A percentile compares a stretch with the other conserved stretches of the same genome.
Conservation (phyloP, 2,113 vertebrate species). For the Hemiscyllium ocellatum region DNA sequence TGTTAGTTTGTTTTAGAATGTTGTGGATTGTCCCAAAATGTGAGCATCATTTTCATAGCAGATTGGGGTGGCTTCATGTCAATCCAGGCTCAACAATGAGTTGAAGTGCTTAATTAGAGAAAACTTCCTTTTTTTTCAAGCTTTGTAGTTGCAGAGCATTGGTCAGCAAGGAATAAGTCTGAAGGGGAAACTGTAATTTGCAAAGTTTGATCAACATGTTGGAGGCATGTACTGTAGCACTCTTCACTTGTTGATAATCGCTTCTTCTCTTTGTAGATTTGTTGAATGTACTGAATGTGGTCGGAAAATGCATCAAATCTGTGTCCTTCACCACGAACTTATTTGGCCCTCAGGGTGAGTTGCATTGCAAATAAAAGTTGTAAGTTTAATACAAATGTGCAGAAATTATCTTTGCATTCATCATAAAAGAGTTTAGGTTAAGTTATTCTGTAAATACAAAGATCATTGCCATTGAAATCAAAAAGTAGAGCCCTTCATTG, state of each 20-base stretch:
- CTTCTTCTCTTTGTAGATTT: conserved; percentile 61
- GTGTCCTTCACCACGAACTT: conserved; percentile 89
- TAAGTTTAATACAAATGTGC: background rate
- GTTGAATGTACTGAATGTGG: conserved; percentile 93
- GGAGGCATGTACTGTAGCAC: background rate
- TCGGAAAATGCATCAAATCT: conserved; percentile 99
- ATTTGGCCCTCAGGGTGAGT: conserved; percentile 94
- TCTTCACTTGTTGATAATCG: background rate
- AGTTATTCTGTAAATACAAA: background rate
- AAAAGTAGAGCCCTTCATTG: background rate
- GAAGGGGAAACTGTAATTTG: background rate
- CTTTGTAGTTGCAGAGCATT: background rate
- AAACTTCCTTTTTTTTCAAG: too few species aligned
- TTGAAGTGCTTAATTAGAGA: too few species aligned
- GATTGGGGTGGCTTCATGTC: too few species aligned
- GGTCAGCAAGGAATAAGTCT: background rate
- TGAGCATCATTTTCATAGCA: too few species aligned
- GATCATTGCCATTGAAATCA: background rate
- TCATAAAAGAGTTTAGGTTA: background rate
- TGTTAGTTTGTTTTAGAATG: too few species aligned
- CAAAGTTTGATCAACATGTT: background rate
- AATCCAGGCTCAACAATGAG: too few species aligned
- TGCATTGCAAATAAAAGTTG: background rate
- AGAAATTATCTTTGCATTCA: background rate
- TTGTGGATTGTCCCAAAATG: too few species aligned